Base-by-base conservation (phyloP, 1,140 invertebrate genomes). In the Listronotus bonariensis region DNA sequence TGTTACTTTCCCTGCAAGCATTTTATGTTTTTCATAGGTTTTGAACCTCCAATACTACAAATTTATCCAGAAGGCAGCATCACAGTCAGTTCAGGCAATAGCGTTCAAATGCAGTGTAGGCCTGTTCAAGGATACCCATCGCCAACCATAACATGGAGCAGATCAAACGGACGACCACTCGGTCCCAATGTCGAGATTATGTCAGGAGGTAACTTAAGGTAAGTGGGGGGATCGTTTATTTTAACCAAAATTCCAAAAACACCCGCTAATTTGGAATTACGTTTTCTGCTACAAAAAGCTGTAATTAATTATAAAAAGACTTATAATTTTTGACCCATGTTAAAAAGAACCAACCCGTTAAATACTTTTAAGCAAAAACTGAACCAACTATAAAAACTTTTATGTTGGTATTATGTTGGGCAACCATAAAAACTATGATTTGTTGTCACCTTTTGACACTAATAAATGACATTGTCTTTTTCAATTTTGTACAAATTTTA, bases 71-170 rank as follows among this genome's bases (percentile, higher is more conserved):
- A 82, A 51, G 79, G 82, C 9, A 79, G 82, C 9, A 87, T 90
- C 75, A 15, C 81, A 0, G 82, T 92, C 0, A 75, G 78, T 0
- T 74, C 86, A 8, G 93, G 92, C 41, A 84, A 83, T 6, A 88
- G 87, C 57, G 86, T 84, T 3, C 80, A 90, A 46, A 84, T 97
- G 34, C 91, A 92, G 68, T 98, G 96, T 76, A 80, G 88, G 43
- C 83, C 89, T 0, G 83, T 80, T 3, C 85, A 81, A 14, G 95
- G 95, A 7, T 87, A 88, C 36, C 95, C 96, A 2, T 67, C 82
- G 12, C 94, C 95, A 0, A 84, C 76, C 9, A 71, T 97, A 0
- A 82, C 83, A 8, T 97, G 95, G 95, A 78, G 83, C 10, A 85
- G 93, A 61, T 79, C 83, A 55, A 88, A 92, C 74, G 86, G 87